Evolutionary conservation across 2,797 vertebrate species (phyloP).

Genomic region (Malurus leucopterus): DNA sequence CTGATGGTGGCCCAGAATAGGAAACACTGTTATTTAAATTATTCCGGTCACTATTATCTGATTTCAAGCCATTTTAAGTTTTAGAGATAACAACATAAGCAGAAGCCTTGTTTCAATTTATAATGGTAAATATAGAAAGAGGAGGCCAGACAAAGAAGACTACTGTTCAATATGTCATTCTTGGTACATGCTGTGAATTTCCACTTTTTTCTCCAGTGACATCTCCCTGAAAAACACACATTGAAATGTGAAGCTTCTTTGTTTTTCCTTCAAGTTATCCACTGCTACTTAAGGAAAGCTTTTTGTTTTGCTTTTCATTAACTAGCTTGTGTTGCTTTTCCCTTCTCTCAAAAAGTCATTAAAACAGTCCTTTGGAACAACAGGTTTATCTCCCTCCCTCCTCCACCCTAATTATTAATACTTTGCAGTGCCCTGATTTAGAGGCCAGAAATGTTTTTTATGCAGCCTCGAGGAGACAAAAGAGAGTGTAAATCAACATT

Average conservation of each 20-base stretch:
- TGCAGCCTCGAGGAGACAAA: not conserved
- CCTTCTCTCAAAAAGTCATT: not conserved
- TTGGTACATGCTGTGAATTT: not conserved
- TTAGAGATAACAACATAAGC: not conserved
- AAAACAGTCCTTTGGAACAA: not conserved
- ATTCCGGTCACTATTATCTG: slow-evolving; percentile 1
- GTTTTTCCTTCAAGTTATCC: not conserved
- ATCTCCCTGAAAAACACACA: not conserved
- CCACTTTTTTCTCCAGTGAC: not conserved
- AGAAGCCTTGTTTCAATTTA: not conserved
- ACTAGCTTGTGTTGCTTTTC: not conserved
- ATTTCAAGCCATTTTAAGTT: slow-evolving; percentile 9
- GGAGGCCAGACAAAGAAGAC: not conserved
- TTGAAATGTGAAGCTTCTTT: not conserved
- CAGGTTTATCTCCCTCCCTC: not conserved
- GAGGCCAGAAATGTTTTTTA: not conserved
- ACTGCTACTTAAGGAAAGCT: not conserved
- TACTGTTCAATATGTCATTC: not conserved
- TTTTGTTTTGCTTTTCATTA: slow-evolving; percentile 1
- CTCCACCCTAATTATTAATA: not conserved
- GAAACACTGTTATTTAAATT: not conserved
- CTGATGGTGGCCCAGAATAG: not conserved
- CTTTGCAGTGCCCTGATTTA: not conserved
- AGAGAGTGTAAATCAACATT: not conserved
- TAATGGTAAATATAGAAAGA: not conserved